Base-by-base conservation (phyloP, 2,113 vertebrate genomes). In the Morphnarchus princeps region DNA sequence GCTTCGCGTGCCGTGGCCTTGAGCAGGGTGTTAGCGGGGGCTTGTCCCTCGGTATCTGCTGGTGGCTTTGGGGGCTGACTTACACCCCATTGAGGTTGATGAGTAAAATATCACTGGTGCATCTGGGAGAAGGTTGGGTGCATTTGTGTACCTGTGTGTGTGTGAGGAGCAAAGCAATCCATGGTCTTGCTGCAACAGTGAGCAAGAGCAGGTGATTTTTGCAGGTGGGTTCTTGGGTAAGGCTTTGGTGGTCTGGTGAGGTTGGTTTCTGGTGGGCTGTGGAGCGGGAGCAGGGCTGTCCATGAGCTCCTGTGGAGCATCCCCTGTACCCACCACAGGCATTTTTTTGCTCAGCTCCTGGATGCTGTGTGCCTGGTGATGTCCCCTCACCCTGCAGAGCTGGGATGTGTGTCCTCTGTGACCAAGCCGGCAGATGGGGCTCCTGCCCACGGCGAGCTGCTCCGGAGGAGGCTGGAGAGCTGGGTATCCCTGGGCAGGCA, bases 341-440 rank as follows among this genome's bases (percentile, higher is more conserved):
- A 1, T 0, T 21, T 49, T 54, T n/a, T 5, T 9, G 26, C 59
- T 42, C 3, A 0, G 31, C 17, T 19, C 24, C n/a, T 6, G 67
- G 38, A 11, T 72, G 67, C 34, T 0, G 4, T 3, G 50, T 34
- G 66, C 57, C 47, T 13, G 76, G 38, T 2, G 11, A 4, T 47
- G 66, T 38, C 26, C 15, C 8, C 28, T 49, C 1, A 2, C 36
- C 40, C 81, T 7, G 54, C 2, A 1, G 82, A 71, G 57, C 71
- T 61, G 76, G 28, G 5, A 47, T 54, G 54, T 5, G 70, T 26
- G 5, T 90, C 71, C 90, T 86, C 67, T 4, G 3, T 77, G 88
- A 66, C 93, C 90, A 4, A 65, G 82, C 93, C 79, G 85, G 94
- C 94, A 95, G 94, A 69, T 97, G 96, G 96, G 95, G 94, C 94